Evolutionary conservation across 37 sponge, comb jelly and placozoan genomes (phyloP), one percentile per base, ranked within the genome.

Genomic region (Halisarca cf. caerulea): DNA sequence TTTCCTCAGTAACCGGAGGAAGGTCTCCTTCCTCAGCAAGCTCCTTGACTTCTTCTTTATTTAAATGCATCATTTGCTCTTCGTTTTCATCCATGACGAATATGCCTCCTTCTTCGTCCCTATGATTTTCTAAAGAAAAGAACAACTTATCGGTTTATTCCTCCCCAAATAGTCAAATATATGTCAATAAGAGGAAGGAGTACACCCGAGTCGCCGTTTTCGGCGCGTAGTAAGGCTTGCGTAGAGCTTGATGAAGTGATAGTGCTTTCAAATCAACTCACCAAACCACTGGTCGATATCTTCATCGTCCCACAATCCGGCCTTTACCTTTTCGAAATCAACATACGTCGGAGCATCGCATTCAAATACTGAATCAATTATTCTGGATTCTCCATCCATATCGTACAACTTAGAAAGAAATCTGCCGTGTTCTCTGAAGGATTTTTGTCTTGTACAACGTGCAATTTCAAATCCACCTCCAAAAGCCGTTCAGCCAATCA

Each of bases 251-350:
- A n/a, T n/a, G n/a, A n/a, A n/a, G n/a, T n/a, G n/a, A n/a, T n/a
- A n/a, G n/a, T n/a, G n/a, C n/a, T n/a, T n/a, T 38, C 73, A 71
- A 32, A 17, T 47, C 51, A 47, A 53, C 88, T 75, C n/a, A 88
- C 92, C 92, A 73, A 92, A 92, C 93, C 93, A 92, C 7, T 14
- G 25, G 83, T 92, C 92, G 5, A 79, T 86, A 17, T 73, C 73
- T 3, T 85, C 88, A 73, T 92, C 92, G 32, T 87, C 84, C 60
- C 74, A 33, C 21, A 20, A 25, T 11, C 89, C 86, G 18, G 34
- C 4, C 55, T 70, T 55, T 18, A 89, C 25, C 33, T 38, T 20
- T 17, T 70, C 75, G 66, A 92, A 92, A 81, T 92, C 92, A 20
- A 92, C 84, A 45, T 61, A 92, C 8, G 17, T 66, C 0, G 92